Evolutionary conservation across 2,888 invertebrate genomes (phyloP).

Genomic region (Idaea straminata): DNA sequence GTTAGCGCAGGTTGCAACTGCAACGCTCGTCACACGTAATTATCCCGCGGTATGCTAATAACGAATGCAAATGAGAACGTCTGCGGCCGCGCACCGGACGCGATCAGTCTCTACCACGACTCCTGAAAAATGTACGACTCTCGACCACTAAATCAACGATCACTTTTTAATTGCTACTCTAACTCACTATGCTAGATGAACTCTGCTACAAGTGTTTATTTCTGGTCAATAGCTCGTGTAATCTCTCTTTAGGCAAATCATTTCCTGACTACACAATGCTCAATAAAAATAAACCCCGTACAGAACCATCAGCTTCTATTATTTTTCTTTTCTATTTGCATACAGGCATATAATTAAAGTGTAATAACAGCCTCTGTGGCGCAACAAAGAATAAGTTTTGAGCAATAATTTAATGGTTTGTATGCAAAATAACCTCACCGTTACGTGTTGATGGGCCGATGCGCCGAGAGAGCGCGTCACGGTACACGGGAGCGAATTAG

Average conservation of each 20-base stretch:
- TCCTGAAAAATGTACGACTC: slow-evolving; percentile 68
- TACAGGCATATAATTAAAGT: slow-evolving; percentile 75
- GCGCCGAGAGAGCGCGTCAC: slow-evolving; percentile 73
- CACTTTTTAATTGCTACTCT: slow-evolving; percentile 22
- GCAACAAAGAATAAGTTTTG: slow-evolving; percentile 79
- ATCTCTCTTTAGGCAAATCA: slow-evolving; percentile 32
- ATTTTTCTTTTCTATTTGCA: slow-evolving; percentile 72
- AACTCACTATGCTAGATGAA: slow-evolving; percentile 17
- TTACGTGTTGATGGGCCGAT: slow-evolving; percentile 76
- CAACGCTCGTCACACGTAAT: slow-evolving; percentile 67
- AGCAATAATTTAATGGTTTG: slow-evolving; percentile 80
- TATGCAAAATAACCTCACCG: slow-evolving; percentile 78
- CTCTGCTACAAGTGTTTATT: slow-evolving; percentile 23
- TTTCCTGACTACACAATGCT: slow-evolving; percentile 54
- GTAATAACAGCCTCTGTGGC: slow-evolving; percentile 76
- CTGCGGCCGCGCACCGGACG: slow-evolving; percentile 33
- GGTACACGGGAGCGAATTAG: slow-evolving; percentile 74
- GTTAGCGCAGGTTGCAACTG: slow-evolving; percentile 44
- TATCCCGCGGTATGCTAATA: slow-evolving; percentile 70
- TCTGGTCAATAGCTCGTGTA: slow-evolving; percentile 45
- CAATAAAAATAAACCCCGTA: slow-evolving; percentile 60
- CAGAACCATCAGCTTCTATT: slow-evolving; percentile 68
- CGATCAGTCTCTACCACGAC: slow-evolving; percentile 21
- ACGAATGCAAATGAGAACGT: slow-evolving; percentile 66
- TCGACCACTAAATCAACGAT: slow-evolving; percentile 22